A percentile compares a stretch with the other conserved stretches of the same genome.
phyloP scores from a whole-genome alignment of 2,113 vertebrate species.

The Ailurus styani region DNA sequence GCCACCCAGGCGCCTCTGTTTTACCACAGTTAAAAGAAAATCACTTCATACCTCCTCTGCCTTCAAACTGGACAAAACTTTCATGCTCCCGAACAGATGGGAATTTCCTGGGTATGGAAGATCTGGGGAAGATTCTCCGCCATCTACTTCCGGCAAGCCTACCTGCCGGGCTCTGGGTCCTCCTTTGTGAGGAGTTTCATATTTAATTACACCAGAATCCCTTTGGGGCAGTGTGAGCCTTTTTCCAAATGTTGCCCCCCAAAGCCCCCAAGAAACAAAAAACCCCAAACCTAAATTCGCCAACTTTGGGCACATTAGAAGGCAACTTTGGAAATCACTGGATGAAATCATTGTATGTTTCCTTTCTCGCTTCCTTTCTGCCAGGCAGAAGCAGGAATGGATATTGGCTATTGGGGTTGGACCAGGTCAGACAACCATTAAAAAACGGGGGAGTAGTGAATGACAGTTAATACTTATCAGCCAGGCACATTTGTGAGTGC shows the following conservation, averaged over 20 bases:
- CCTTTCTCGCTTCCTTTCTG: background rate
- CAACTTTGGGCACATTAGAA: background rate
- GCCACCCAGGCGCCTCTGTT: no score
- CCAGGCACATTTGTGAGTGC: no score
- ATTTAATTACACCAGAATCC: background rate
- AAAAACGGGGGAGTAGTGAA: background rate
- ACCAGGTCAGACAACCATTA: background rate
- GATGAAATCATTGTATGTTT: background rate
- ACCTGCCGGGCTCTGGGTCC: background rate
- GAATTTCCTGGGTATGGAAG: background rate
- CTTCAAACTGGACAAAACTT: background rate
- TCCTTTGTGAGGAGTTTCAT: background rate
- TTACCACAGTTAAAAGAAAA: background rate
- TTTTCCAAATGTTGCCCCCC: background rate
- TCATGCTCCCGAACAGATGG: background rate
- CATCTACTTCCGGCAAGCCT: background rate
- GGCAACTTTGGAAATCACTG: background rate
- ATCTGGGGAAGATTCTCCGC: background rate
- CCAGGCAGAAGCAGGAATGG: background rate
- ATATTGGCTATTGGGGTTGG: background rate
- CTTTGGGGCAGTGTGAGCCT: background rate
- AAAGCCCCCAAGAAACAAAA: background rate
- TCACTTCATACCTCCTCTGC: background rate
- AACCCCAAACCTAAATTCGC: background rate
- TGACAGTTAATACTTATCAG: accelerated